These are phyloP conservation scores for Todiramphus saurophagus DNA, from an alignment of 2,113 vertebrate genomes.

Conservation along the genomic window DNA sequence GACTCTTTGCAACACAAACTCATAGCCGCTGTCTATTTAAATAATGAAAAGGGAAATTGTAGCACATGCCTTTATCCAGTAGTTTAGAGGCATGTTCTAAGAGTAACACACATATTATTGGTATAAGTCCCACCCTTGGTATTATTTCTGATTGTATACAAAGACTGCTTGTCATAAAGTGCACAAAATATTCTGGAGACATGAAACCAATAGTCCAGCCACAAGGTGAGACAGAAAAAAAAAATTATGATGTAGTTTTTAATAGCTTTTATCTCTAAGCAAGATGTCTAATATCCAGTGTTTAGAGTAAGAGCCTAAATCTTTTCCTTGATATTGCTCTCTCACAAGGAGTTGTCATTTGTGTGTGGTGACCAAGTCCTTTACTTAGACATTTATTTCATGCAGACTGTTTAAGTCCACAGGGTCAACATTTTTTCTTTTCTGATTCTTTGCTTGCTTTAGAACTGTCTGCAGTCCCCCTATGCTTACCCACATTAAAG, in stretches of 20 bases:
- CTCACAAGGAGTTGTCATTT: background rate
- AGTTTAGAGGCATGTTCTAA: background rate
- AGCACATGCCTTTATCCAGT: background rate
- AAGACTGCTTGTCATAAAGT: background rate
- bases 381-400: background rate
- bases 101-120: background rate
- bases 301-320: background rate
- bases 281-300: background rate
- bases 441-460: slow-evolving; percentile 27
- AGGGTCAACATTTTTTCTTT: background rate
- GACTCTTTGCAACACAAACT: background rate
- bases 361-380: background rate
- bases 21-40: background rate
- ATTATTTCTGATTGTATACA: background rate
- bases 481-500: slow-evolving; percentile 52
- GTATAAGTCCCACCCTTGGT: background rate
- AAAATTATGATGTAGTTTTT: background rate
- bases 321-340: background rate
- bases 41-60: background rate
- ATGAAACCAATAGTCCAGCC: background rate
- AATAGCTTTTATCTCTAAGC: background rate
- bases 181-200: background rate
- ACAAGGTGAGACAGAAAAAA: background rate
- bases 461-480: slow-evolving; percentile 31
- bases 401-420: background rate